Conservation (phyloP, 2,113 vertebrate genomes). For the Strigops habroptila region DNA sequence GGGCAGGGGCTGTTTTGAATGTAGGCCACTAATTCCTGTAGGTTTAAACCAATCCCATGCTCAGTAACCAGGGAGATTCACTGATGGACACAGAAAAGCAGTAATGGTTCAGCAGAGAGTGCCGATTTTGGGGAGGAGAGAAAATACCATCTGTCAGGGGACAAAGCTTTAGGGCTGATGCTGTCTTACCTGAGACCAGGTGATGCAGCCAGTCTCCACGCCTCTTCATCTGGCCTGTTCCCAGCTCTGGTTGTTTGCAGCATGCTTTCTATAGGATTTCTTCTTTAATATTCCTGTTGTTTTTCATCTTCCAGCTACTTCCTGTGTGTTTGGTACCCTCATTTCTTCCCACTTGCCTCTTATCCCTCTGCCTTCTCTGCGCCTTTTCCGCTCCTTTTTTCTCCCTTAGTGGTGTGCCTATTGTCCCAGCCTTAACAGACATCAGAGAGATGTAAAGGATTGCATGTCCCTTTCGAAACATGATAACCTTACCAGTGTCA, state of each 20-base stretch:
- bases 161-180: background rate
- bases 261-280: background rate
- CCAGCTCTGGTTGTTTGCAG: background rate
- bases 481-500: constrained; percentile 1
- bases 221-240: background rate
- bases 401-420: background rate
- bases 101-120: background rate
- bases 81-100: background rate
- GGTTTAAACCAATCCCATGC: background rate
- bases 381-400: background rate
- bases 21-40: background rate
- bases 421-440: background rate
- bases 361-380: background rate
- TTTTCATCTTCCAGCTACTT: background rate
- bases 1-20: background rate
- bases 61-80: background rate
- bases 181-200: background rate
- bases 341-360: background rate
- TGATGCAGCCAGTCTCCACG: background rate
- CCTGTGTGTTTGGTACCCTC: background rate
- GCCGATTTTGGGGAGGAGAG: background rate
- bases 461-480: background rate
- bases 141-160: background rate
- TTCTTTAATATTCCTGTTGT: background rate
- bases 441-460: constrained; percentile 1